phyloP scores from a whole-genome alignment of 2,797 vertebrate species.

The Garrulus glandarius region DNA sequence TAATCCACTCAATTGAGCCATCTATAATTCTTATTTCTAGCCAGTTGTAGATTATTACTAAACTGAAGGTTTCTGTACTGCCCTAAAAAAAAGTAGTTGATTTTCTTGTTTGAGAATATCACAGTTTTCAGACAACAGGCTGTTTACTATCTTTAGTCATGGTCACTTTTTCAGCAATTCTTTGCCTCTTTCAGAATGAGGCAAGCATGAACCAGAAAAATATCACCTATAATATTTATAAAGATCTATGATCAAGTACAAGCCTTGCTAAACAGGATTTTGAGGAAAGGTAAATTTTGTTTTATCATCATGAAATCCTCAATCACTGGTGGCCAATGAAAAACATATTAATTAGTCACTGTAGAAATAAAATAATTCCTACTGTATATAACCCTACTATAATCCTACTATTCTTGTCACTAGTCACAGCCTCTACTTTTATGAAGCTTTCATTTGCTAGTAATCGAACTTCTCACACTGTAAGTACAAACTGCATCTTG shows the following conservation, averaged over 20 bases:
- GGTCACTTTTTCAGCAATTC: not conserved
- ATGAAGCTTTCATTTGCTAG: not conserved
- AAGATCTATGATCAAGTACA: not conserved
- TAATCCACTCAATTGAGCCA: not conserved
- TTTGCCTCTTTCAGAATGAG: not conserved
- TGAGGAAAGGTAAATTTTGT: not conserved
- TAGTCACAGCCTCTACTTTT: not conserved
- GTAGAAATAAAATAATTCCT: not conserved
- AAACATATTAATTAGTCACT: not conserved
- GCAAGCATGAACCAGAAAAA: not conserved
- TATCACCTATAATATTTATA: not conserved
- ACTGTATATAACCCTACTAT: not conserved
- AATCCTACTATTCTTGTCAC: not conserved
- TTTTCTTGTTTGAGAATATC: not conserved
- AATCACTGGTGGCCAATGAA: not conserved
- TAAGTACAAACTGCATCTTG: not conserved
- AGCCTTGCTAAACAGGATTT: not conserved
- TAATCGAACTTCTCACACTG: not conserved
- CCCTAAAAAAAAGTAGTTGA: not conserved
- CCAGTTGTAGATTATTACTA: not conserved
- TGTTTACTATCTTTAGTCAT: not conserved
- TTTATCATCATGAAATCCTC: not conserved
- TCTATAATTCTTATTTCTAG: not conserved
- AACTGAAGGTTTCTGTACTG: not conserved
- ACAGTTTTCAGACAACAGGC: not conserved